Evolutionary conservation across 2,797 vertebrate genomes (phyloP), one percentile per base, ranked within the genome.

Genomic region (Acestrorhynchus altus): DNA sequence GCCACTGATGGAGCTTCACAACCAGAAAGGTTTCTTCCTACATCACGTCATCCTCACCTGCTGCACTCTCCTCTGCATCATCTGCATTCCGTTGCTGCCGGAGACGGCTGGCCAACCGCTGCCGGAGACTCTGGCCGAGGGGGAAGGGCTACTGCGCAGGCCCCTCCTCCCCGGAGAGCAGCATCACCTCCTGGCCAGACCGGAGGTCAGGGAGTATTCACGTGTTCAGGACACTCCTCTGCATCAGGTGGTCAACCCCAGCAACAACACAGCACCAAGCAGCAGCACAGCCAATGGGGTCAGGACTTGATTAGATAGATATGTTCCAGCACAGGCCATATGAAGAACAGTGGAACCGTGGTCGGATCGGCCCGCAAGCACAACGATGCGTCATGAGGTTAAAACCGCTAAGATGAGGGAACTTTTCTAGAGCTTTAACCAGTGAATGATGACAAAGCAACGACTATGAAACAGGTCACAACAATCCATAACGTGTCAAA

Each of bases 1-100:
- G 0, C 96, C 97, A 63, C 96, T 99, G 88, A 98, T 98, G 90
- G 97, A 99, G 87, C 96, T 99, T 12, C 97, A 98, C 92, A 98
- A 97, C 93, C 96, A 98, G 93, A 97, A 98, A 89, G 97, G 97
- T 79, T 98, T 97, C 91, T 98, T 98, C 91, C 92, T 99, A 79
- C 97, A 98, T 79, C 97, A 98, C 0, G 94, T 99, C 88, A 98
- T 98, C 92, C 98, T 98, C 0, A 96, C 96, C 83, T 98, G 96
- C 93, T 98, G 96, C 91, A 98, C 96, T 0, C 95, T 99, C 85
- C 94, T 98, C 89, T 99, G 96, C 91, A 99, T 98, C 91, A 99
- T 97, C 90, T 99, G 97, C 88, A 96, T 98, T 74, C 94, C 98
- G 82, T 92, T 99, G 90, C 93, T 99, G 89, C 98, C 98, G 0